Evolutionary conservation across 2,113 vertebrate genomes (phyloP).

Genomic region (Cichladusa arquata): DNA sequence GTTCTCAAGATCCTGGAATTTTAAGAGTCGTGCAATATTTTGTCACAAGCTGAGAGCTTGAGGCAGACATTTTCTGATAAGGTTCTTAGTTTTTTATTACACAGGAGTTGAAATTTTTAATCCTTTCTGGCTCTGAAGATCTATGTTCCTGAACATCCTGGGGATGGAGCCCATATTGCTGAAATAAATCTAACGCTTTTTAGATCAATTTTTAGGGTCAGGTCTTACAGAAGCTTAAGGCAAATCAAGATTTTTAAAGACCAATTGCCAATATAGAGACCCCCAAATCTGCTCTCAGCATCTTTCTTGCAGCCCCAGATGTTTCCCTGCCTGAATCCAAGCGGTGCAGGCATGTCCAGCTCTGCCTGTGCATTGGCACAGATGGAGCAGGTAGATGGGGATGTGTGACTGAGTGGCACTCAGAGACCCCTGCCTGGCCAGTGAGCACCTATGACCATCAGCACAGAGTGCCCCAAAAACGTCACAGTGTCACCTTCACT

Average conservation of each 20-base stretch:
- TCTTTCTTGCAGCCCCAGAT: neutral
- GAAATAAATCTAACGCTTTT: conserved; percentile 7
- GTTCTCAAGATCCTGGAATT: neutral
- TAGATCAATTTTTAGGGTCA: conserved; percentile 14
- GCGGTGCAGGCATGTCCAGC: neutral
- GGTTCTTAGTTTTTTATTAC: conserved; percentile 7
- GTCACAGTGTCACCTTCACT: neutral
- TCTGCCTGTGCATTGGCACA: neutral
- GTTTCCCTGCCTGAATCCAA: neutral
- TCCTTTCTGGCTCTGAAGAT: conserved; percentile 13
- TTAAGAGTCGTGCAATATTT: neutral
- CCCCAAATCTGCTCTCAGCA: neutral
- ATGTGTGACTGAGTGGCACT: neutral
- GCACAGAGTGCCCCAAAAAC: neutral
- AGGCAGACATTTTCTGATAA: neutral
- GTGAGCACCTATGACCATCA: neutral
- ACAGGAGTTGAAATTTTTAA: neutral
- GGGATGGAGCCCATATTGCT: neutral
- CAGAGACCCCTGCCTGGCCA: neutral
- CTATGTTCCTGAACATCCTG: neutral
- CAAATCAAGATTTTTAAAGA: neutral
- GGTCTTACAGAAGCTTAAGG: neutral
- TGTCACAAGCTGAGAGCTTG: neutral
- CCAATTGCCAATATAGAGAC: neutral
- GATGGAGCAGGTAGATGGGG: rapidly evolving